Percentiles rank a stretch among this genome's conserved stretches.
These are phyloP conservation scores for Campylomormyrus tamandua DNA, from an alignment of 2,113 vertebrate genomes.

Conservation along the genomic window DNA sequence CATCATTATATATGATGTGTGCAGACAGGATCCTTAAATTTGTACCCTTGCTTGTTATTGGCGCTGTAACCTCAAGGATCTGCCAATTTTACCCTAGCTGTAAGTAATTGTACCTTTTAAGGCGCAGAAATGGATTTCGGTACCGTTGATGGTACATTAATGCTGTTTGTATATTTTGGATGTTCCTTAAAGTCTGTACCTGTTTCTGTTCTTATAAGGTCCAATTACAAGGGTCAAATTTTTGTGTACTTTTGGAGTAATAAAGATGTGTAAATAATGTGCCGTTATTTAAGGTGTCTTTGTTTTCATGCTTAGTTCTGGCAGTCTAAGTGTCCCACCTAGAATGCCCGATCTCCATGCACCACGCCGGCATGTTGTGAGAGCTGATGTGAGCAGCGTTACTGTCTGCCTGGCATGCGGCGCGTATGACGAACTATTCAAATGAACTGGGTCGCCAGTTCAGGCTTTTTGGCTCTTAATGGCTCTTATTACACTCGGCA, in stretches of 20 bases:
- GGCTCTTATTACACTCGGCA: neutral
- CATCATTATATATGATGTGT: neutral
- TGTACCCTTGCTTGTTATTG: no score
- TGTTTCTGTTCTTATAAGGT: no score
- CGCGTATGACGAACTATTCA: neutral
- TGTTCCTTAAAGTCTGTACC: no score
- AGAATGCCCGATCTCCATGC: neutral
- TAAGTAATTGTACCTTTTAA: no score
- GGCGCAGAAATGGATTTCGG: no score
- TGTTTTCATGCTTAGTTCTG: neutral
- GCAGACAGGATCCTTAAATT: neutral
- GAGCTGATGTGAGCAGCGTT: neutral
- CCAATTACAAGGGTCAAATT: no score
- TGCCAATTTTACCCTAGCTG: no score
- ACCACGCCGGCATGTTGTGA: neutral
- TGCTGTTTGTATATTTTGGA: no score
- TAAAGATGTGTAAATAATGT: neutral
- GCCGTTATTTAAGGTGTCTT: neutral
- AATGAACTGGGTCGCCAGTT: neutral
- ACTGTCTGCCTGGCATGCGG: neutral
- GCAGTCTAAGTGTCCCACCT: neutral
- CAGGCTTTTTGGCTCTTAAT: neutral
- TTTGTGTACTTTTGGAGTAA: neutral
- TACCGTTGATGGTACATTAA: no score
- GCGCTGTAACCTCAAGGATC: no score